These are phyloP conservation scores for Spinus pinus DNA, from an alignment of 2,797 vertebrate species.

Conservation along the genomic window DNA sequence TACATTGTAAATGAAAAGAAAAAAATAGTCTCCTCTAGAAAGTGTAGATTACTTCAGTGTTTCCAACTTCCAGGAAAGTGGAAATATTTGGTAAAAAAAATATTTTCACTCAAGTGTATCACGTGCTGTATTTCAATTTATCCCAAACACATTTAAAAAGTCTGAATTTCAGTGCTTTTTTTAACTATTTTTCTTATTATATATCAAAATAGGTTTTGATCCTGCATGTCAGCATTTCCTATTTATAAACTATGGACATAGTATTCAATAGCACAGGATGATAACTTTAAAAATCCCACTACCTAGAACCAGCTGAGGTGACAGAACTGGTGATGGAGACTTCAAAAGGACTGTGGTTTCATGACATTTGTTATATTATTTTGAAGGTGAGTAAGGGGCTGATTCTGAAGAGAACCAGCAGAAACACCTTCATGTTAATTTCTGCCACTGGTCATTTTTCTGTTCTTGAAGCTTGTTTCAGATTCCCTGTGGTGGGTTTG, in stretches of 20 bases:
- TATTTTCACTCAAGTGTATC: background rate
- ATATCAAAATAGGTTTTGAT: background rate
- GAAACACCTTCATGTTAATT: background rate
- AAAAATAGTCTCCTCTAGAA: background rate
- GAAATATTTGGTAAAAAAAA: background rate
- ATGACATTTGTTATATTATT: background rate
- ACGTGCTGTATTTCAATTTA: rapidly evolving
- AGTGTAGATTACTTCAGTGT: background rate
- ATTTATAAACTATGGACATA: background rate
- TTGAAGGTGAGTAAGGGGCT: background rate
- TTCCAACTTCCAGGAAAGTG: background rate
- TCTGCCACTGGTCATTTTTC: background rate
- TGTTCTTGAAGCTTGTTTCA: background rate
- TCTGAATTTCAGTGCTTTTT: background rate
- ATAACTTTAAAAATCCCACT: background rate
- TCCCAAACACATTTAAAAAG: background rate
- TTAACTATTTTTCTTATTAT: background rate
- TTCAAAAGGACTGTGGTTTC: background rate
- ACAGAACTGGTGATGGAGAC: background rate
- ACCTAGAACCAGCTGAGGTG: background rate
- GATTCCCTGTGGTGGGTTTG: background rate
- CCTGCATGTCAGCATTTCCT: background rate
- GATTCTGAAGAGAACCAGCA: background rate
- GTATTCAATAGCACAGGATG: background rate
- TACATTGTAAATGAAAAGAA: rapidly evolving